Evolutionary conservation across 2,113 vertebrate species (phyloP), one percentile per base, ranked within the genome.

Genomic region (Amblyornis subalaris): DNA sequence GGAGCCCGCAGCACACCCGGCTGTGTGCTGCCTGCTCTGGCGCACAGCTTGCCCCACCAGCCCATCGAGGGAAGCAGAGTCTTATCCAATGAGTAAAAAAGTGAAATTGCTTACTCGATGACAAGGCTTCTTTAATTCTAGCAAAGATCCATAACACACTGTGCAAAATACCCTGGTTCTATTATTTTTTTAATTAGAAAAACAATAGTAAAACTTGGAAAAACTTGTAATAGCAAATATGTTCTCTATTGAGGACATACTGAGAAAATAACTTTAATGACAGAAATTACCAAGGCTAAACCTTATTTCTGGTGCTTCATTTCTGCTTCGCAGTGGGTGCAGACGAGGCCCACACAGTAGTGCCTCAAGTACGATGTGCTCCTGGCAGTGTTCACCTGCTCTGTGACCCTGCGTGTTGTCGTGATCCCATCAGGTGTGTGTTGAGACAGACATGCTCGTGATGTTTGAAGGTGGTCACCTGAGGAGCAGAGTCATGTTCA

Each of bases 341-440:
- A 44, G 21, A 1, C 2, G 2, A 6, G 10, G 45, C 20, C 35
- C 12, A 0, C 0, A 2, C 36, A 24, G 31, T 31, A 47, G 8
- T 73, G 24, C 33, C 57, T 16, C 0, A 3, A 14, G 79, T 10
- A 7, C 4, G 0, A 2, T 28, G 54, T 36, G 22, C 21, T 50
- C 4, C 24, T 14, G 60, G 66, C 44, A 8, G 22, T 21, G 14
- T 12, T 51, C 54, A 10, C 40, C 47, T 82, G 57, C 38, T 4
- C 20, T 22, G 29, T 61, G 35, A 26, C 28, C 65, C 53, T 4
- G 22, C 9, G 1, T 4, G 14, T 29, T 28, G 25, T 9, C 7
- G 2, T 3, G 3, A 9, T 13, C 22, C 45, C 7, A 2, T 15
- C 17, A 38, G 53, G 51, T 14, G 8, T 57, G 33, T 31, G 15